Conservation (phyloP, 2,888 invertebrate species). For the Sphaerophoria taeniata region DNA sequence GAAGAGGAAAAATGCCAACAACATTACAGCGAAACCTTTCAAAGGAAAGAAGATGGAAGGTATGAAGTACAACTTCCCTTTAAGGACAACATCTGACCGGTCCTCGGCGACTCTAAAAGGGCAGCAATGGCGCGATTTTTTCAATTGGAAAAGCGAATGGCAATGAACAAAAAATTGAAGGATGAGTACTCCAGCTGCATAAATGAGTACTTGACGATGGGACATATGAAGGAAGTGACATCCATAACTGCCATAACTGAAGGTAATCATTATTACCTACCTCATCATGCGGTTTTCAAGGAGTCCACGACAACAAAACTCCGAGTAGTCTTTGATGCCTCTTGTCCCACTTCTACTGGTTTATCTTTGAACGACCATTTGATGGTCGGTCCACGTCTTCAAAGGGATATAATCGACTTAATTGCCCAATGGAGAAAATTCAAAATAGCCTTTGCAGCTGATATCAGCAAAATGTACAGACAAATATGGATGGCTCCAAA, state of each 20-base stretch:
- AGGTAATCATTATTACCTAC: constrained; percentile 2
- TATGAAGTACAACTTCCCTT: constrained; percentile 35
- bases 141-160: constrained; percentile 6
- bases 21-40: constrained; percentile 5
- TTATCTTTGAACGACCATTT: constrained; percentile 12
- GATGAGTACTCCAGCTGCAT: constrained; percentile 13
- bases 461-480: constrained; percentile 17
- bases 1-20: constrained; percentile 19
- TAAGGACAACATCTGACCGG: constrained; percentile 14
- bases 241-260: neutral
- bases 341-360: constrained; percentile 2
- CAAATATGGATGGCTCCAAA: constrained; percentile 37
- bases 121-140: constrained; percentile 29
- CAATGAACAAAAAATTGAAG: neutral
- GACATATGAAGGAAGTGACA: constrained; percentile 15
- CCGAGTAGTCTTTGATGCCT: constrained; percentile 16
- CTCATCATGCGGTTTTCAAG: constrained; percentile 3
- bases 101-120: constrained; percentile 13
- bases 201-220: neutral
- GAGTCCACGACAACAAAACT: constrained; percentile 26
- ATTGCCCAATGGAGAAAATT: constrained; percentile 24
- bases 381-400: constrained; percentile 22
- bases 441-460: neutral
- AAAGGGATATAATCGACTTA: constrained; percentile 28
- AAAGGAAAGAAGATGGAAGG: constrained; percentile 9